Evolutionary conservation across 2,797 vertebrate genomes (phyloP), one percentile per base, ranked within the genome.

Genomic region (Trachops cirrhosus): DNA sequence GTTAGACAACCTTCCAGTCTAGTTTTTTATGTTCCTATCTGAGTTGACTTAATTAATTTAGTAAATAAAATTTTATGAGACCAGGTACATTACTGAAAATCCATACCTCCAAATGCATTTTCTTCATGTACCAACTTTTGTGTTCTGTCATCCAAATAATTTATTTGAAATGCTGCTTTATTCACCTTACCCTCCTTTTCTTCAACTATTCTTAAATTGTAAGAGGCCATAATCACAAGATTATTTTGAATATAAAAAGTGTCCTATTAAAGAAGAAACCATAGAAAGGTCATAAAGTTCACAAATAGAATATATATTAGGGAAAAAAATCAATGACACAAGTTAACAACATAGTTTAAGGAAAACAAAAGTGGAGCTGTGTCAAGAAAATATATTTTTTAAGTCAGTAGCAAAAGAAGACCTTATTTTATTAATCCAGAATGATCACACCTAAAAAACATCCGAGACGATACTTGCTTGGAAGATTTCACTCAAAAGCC

Each of bases 61-160:
- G 24, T 86, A 71, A 90, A 95, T 73, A 90, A 90, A 80, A 84
- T 89, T 91, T 90, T 59, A 75, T 29, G 21, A 77, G 41, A 91
- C 14, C 24, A 92, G 41, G 2, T 44, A 68, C 2, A 78, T 95
- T 52, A 73, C 46, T 79, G 29, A 80, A 86, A 93, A 85, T 67
- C 62, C 78, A n/a, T 46, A 64, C 2, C 6, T 22, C n/a, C 57
- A 64, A 89, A 22, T 84, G 9, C 0, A 37, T 19, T 71, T 92
- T 46, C 21, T 95, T 86, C 3, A 85, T 64, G 80, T 21, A 91
- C 12, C 18, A 77, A 62, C 29, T 77, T 68, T 93, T 80, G 39
- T 46, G 93, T 88, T 37, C 19, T 88, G 0, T 14, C 59, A 64
- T 50, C 26, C 26, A 92, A 92, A 89, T 67, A 71, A 52, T 77